phyloP scores from a whole-genome alignment of 2,113 vertebrate species.

The Prunella himalayana region DNA sequence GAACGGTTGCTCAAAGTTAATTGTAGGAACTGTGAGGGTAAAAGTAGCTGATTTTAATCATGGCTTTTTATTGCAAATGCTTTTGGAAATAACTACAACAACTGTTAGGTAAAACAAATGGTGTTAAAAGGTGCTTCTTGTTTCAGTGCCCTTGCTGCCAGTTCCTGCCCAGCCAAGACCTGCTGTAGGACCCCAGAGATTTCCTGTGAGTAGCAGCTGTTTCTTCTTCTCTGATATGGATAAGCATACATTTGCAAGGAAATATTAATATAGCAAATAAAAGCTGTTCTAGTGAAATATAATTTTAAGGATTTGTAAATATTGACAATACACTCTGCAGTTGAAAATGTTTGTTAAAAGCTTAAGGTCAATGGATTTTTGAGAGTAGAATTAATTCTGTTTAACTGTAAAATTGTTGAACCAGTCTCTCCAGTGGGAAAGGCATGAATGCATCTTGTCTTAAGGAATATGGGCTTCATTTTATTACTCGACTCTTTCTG shows the following conservation, averaged over 20 bases:
- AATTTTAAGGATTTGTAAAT: constrained; percentile 83
- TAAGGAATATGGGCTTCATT: constrained; percentile 50
- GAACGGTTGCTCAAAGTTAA: background rate
- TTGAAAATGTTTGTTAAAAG: constrained; percentile 84
- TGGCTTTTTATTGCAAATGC: background rate
- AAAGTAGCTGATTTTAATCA: background rate
- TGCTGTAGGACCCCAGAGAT: constrained; percentile 92
- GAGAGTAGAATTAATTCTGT: constrained; percentile 77
- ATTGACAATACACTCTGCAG: constrained; percentile 78
- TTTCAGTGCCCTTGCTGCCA: constrained; percentile 95
- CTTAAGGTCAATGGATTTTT: constrained; percentile 79
- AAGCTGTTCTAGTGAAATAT: constrained; percentile 72
- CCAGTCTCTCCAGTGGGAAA: constrained; percentile 60
- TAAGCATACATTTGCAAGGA: constrained; percentile 73
- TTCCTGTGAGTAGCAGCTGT: constrained; percentile 92
- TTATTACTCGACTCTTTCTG: constrained; percentile 26
- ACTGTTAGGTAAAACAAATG: constrained; percentile 23
- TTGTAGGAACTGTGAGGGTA: background rate
- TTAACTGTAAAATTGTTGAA: constrained; percentile 75
- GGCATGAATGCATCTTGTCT: constrained; percentile 26
- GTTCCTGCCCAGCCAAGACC: constrained; percentile 93
- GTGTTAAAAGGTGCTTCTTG: constrained; percentile 62
- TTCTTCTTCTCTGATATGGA: constrained; percentile 71
- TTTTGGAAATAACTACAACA: background rate
- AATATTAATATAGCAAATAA: constrained; percentile 80